Percentiles rank a stretch among this genome's conserved stretches.
Evolutionary conservation across 2,113 vertebrate species (phyloP).

Genomic region (Typhlomys cinereus): DNA sequence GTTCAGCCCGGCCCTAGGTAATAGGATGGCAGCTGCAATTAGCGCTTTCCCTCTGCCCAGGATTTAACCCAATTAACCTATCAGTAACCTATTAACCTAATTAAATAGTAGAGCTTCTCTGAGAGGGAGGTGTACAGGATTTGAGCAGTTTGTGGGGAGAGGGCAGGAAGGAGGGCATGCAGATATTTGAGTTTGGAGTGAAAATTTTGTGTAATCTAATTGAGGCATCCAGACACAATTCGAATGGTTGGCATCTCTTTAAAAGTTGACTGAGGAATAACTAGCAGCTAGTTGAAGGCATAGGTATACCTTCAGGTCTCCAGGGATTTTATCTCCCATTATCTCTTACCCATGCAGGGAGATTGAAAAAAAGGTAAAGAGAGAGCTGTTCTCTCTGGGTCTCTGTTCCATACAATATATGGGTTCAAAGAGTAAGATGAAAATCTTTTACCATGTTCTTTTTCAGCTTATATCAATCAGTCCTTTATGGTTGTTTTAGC

Average conservation of each 20-base stretch:
- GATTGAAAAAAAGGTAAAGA: not conserved
- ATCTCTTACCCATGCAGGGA: not conserved
- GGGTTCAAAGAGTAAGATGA: not conserved
- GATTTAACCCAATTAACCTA: slow-evolving; percentile 82
- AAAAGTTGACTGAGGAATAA: not conserved
- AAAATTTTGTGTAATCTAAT: slow-evolving; percentile 14
- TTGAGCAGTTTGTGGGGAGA: slow-evolving; percentile 14
- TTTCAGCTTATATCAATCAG: not conserved
- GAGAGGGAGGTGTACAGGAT: slow-evolving; percentile 11
- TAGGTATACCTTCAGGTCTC: not conserved
- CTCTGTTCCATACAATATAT: not conserved
- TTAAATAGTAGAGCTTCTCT: slow-evolving; percentile 70
- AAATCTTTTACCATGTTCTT: not conserved
- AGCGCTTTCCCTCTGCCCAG: slow-evolving; percentile 71
- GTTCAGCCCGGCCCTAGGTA: slow-evolving; percentile 10
- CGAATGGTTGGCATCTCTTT: not conserved
- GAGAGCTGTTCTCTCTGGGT: not conserved
- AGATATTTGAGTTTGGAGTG: slow-evolving; percentile 36
- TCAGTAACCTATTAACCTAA: slow-evolving; percentile 83
- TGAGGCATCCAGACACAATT: slow-evolving; percentile 26
- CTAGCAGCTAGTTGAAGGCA: not conserved
- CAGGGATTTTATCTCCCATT: not conserved
- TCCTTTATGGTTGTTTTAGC: not conserved
- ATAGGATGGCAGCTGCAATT: slow-evolving; percentile 41
- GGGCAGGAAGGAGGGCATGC: not conserved